A percentile compares a stretch with the other conserved stretches of the same genome.
Conservation (phyloP, 2,797 vertebrate genomes). For the Sphenopsis melanotis region DNA sequence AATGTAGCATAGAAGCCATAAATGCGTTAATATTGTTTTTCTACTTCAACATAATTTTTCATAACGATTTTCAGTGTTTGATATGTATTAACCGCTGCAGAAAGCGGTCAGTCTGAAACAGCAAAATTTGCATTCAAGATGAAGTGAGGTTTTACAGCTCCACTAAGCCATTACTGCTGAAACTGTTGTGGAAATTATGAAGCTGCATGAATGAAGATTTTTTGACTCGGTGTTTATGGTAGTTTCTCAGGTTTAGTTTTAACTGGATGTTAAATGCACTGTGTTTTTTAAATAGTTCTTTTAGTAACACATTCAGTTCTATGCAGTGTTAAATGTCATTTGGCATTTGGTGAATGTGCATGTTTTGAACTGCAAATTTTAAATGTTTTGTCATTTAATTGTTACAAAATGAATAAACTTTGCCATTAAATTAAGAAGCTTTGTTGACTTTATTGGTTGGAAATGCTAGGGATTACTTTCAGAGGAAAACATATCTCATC, state of each 20-base stretch:
- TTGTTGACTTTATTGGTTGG: constrained; percentile 2
- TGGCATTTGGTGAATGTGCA: constrained; percentile 88
- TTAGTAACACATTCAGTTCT: constrained; percentile 72
- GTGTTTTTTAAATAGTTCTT: constrained; percentile 76
- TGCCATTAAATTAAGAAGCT: constrained; percentile 69
- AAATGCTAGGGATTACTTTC: background rate
- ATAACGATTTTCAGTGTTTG: constrained; percentile 33
- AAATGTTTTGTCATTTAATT: constrained; percentile 93
- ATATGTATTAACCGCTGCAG: constrained; percentile 24
- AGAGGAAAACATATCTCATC: background rate
- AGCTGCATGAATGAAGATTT: constrained; percentile 85
- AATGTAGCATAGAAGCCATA: constrained; percentile 75
- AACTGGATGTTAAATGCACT: constrained; percentile 79
- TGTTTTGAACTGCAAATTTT: constrained; percentile 93
- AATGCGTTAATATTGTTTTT: constrained; percentile 72
- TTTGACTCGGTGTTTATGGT: constrained; percentile 80
- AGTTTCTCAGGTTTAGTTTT: constrained; percentile 86
- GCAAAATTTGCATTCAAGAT: constrained; percentile 59
- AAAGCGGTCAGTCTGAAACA: constrained; percentile 52
- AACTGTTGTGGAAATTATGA: constrained; percentile 78
- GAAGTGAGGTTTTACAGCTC: constrained; percentile 61
- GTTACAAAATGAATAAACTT: constrained; percentile 93
- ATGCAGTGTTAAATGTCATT: constrained; percentile 85
- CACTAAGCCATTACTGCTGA: constrained; percentile 77
- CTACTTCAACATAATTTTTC: constrained; percentile 55